A percentile compares a stretch with the other conserved stretches of the same genome.
These are phyloP conservation scores for Tangara arthus DNA, from an alignment of 2,797 vertebrate genomes.

Conservation along the genomic window DNA sequence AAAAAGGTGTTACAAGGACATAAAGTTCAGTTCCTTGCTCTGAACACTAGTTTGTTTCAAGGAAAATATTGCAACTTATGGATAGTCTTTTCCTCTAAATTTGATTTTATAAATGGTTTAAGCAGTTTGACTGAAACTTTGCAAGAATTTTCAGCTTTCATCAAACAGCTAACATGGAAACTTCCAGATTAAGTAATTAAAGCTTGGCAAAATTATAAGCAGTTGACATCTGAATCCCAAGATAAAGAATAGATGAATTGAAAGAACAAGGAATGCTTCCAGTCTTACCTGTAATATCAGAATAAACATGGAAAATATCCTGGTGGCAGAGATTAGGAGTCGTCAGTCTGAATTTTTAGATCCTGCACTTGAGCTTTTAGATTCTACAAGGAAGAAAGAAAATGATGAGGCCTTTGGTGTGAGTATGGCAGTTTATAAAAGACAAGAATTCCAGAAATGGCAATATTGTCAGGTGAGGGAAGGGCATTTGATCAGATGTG, in stretches of 20 bases:
- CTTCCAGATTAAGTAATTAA: background rate
- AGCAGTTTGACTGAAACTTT: constrained; percentile 3
- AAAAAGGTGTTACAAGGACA: background rate
- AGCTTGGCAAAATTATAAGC: background rate
- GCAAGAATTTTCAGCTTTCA: background rate
- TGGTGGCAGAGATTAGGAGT: background rate
- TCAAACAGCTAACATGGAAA: background rate
- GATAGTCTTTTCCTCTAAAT: background rate
- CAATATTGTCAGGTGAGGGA: background rate
- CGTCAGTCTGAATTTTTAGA: background rate
- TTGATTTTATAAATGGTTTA: background rate
- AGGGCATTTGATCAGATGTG: background rate
- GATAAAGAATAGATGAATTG: background rate
- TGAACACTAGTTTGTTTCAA: background rate
- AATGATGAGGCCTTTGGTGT: background rate
- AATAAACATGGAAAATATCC: background rate
- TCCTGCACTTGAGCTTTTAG: background rate
- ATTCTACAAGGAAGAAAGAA: background rate
- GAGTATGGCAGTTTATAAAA: background rate
- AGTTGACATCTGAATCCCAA: background rate
- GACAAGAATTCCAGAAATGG: background rate
- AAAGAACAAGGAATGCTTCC: background rate
- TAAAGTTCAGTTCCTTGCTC: background rate
- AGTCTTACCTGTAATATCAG: background rate
- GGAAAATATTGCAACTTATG: background rate